These are phyloP conservation scores for Palloptera scutellata DNA, from an alignment of 2,888 invertebrate species.

Conservation along the genomic window DNA sequence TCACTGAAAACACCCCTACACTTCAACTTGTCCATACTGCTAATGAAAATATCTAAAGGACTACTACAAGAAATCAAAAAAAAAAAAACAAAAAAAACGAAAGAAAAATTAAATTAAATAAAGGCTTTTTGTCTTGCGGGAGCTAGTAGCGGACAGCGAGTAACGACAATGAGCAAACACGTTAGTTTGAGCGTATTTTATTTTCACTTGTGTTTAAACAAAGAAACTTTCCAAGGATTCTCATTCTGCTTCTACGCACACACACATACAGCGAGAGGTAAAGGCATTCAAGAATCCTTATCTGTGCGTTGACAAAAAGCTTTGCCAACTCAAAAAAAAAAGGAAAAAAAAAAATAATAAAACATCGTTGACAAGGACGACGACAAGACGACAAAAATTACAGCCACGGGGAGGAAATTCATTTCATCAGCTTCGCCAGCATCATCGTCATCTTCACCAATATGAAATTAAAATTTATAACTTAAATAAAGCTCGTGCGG, in stretches of 20 bases:
- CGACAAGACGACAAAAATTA: too few species aligned
- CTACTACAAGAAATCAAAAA: neutral
- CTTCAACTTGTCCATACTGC: too few species aligned
- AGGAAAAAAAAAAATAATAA: too few species aligned
- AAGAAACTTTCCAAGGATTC: too few species aligned
- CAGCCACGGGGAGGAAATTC: too few species aligned
- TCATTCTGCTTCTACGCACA: neutral
- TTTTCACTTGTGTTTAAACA: too few species aligned
- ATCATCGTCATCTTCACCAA: constrained; percentile 7
- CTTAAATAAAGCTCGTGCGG: neutral
- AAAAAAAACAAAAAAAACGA: constrained; percentile 20
- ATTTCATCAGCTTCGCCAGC: neutral
- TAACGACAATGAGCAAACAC: too few species aligned
- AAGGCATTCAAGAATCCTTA: constrained; percentile 25
- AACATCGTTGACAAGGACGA: too few species aligned
- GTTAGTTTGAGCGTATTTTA: too few species aligned
- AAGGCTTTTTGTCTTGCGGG: constrained; percentile 26
- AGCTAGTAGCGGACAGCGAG: neutral
- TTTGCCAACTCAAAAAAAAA: constrained; percentile 6
- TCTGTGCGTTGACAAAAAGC: constrained; percentile 31
- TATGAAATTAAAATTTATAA: constrained; percentile 3
- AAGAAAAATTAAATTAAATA: constrained; percentile 20
- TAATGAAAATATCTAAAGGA: too few species aligned
- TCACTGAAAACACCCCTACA: too few species aligned
- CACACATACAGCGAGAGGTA: constrained; percentile 11